Base-by-base conservation (phyloP, 2,888 invertebrate species). In the Cheilosia scutellata region DNA sequence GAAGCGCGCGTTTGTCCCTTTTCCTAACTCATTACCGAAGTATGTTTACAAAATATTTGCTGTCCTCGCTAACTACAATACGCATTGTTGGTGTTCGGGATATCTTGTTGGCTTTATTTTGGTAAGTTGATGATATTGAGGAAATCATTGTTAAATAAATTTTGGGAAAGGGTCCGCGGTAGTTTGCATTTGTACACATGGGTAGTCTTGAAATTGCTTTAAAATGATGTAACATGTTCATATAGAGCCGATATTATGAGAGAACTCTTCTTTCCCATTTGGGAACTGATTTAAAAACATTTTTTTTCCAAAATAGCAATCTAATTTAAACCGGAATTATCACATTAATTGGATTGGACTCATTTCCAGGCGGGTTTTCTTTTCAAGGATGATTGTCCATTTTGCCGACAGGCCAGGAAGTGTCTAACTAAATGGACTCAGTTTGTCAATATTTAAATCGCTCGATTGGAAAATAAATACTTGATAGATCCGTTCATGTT, bases 61-160 rank as follows among this genome's bases (percentile, higher is more conserved):
- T 47, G 40, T 47, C 16, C 47, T 47, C 37, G 37, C 37, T 37
- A 37, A 37, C n/a, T 40, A 20, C 20, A 20, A 51, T 53, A 27
- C 60, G 51, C 27, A 20, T 47, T 51, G 27, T 16, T n/a, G 27
- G 7, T 1, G 16, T 37, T 6, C 27, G 4, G 16, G 16, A 29
- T 11, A 20, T 2, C 5, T 29, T n/a, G 20, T 11, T 11, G 33
- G 11, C 9, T 13, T 6, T 13, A 5, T 31, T 49, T 57, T 16
- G 20, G 9, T 9, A 60, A 60, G 65, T 66, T 65, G 58, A 75
- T 49, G 75, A 57, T 75, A 47, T 75, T 75, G 31, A 40, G 49
- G 25, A 57, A 65, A 75, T 58, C 40, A 75, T 66, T 65, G 57
- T 42, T 47, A 75, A 75, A 75, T 75, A 66, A 58, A 75, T 75